These are phyloP conservation scores for Leptinotarsa defecta DNA, from an alignment of 1,140 invertebrate genomes.

Conservation along the genomic window DNA sequence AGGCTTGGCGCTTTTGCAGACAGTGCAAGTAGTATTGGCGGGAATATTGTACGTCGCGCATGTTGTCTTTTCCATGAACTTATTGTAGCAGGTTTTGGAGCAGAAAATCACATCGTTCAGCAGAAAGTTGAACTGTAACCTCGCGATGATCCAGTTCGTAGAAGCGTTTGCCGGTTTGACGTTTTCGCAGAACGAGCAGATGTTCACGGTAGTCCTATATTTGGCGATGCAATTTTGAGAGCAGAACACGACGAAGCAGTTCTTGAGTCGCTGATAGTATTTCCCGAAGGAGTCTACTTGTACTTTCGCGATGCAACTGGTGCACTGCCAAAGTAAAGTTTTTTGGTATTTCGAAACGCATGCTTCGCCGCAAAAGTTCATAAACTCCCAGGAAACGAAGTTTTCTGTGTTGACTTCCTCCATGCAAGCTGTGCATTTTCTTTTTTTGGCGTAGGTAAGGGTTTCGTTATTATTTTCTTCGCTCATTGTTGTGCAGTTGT, in stretches of 20 bases:
- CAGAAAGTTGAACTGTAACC: not conserved
- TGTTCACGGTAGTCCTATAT: not conserved
- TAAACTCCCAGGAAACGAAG: conserved; percentile 17
- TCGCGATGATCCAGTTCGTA: not conserved
- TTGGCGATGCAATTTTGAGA: not conserved
- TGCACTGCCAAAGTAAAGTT: not conserved
- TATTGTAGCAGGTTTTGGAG: not conserved
- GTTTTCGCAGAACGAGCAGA: conserved; percentile 9
- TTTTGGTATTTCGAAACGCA: conserved; percentile 15
- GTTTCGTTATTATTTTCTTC: too few relatives aligned
- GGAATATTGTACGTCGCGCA: not conserved
- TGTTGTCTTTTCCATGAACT: not conserved
- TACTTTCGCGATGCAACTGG: not conserved
- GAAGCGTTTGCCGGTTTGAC: not conserved
- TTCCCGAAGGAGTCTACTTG: not conserved
- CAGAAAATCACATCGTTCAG: not conserved
- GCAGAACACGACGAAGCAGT: conserved; percentile 9
- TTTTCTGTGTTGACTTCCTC: not conserved
- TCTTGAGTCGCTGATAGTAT: conserved; percentile 5
- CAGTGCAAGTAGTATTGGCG: not conserved
- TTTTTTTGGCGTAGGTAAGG: not conserved
- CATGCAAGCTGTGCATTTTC: not conserved
- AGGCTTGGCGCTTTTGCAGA: not conserved
- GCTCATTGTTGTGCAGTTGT: too few relatives aligned
- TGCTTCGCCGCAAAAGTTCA: conserved; percentile 2